Evolutionary conservation across 2,113 vertebrate genomes (phyloP).

Genomic region (Archilochus colubris): DNA sequence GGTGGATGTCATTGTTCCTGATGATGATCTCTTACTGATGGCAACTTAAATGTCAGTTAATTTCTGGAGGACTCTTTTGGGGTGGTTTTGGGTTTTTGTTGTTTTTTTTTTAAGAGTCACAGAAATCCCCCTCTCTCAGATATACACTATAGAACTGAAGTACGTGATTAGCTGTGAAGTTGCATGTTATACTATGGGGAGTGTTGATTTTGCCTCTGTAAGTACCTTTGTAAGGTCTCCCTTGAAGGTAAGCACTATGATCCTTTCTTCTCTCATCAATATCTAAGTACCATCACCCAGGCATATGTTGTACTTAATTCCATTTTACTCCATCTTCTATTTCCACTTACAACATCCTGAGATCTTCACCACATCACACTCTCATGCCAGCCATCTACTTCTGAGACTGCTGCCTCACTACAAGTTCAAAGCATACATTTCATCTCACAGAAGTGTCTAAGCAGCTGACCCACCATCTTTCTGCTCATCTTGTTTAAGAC

Average conservation of each 20-base stretch:
- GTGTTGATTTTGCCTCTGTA: not conserved
- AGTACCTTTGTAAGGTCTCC: not conserved
- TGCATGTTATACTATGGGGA: not conserved
- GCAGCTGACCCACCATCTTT: not conserved
- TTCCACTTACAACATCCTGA: not conserved
- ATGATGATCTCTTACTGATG: not conserved
- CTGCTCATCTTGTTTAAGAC: not conserved
- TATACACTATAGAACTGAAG: not conserved
- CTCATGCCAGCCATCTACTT: not conserved
- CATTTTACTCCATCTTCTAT: not conserved
- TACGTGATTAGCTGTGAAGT: not conserved
- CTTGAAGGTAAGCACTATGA: not conserved
- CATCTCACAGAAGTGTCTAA: not conserved
- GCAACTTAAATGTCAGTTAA: not conserved
- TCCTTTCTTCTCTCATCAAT: not conserved
- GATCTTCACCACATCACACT: not conserved
- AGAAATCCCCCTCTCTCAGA: not conserved
- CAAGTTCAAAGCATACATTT: not conserved
- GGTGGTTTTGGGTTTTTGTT: not conserved
- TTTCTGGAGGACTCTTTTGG: not conserved
- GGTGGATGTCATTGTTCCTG: not conserved
- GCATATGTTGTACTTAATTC: not conserved
- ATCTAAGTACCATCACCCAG: accelerated
- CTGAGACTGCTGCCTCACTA: not conserved
- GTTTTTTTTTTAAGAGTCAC: not conserved